Base-by-base conservation (phyloP, 2,113 vertebrate species). In the Oryzias celebensis region DNA sequence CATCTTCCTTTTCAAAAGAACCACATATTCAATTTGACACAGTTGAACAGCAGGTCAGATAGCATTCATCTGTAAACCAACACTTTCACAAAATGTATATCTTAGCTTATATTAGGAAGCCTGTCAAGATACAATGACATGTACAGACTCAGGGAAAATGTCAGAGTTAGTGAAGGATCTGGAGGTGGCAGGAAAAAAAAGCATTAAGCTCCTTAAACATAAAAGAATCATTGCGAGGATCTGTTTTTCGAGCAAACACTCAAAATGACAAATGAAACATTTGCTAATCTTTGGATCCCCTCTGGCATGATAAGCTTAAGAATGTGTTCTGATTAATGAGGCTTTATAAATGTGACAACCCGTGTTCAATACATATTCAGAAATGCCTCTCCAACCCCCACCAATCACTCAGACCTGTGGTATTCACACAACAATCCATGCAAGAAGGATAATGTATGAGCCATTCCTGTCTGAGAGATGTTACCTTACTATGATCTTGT, bases 31-130 rank as follows among this genome's bases (percentile, higher is more conserved):
- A 78, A 84, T 75, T 79, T 70, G 68, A 63, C 58, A 62, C 65
- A 58, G 58, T 60, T 59, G 65, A 50, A 64, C 36, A 23, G 65
- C 59, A 58, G 55, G 76, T 83, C 77, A 75, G 83, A 85, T 82
- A 77, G 65, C 66, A 75, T 82, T 80, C 77, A 87, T 55, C 85
- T 72, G 74, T 67, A 78, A 64, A 48, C 68, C 59, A 48, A 75
- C 62, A 53, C 68, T 60, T 58, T 70, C 68, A 80, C 58, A 71
- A 71, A 73, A 65, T 88, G 78, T 84, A 87, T 83, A 71, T 63
- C 76, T 74, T 75, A 57, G 68, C 63, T 73, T 84, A 65, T 52
- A 62, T 71, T 77, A 62, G 64, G 46, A 78, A 71, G 76, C 73
- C 75, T 77, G 68, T 73, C 68, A 68, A 78, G 66, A 65, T 69